Evolutionary conservation across 2,888 invertebrate species (phyloP).

Genomic region (Taenaris catops): DNA sequence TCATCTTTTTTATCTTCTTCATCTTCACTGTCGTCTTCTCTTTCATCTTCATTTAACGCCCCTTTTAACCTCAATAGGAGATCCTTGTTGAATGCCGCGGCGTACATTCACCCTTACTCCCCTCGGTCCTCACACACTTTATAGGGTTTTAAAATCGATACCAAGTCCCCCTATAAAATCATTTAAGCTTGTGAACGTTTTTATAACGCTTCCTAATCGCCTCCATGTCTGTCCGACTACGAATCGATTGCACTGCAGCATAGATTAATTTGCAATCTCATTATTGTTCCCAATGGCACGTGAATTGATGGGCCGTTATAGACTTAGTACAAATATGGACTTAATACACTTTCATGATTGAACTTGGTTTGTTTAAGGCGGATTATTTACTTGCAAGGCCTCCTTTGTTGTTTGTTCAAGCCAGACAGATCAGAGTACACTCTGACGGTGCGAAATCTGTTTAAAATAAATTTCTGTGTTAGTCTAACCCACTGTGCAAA

Average conservation of each 20-base stretch:
- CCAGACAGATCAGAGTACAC: not conserved
- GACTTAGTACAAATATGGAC: constrained; percentile 5
- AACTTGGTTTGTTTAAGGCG: constrained; percentile 3
- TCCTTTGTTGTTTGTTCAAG: constrained; percentile 1
- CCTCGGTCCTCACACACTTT: constrained; percentile 37
- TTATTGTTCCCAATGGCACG: constrained; percentile 21
- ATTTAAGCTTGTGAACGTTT: constrained; percentile 17
- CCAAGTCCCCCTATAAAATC: constrained; percentile 30
- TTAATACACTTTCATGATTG: constrained; percentile 2
- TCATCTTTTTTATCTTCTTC: too few species aligned
- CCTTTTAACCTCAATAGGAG: too few species aligned
- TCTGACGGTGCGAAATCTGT: too few species aligned
- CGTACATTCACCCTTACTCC: constrained; percentile 64
- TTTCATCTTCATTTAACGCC: too few species aligned
- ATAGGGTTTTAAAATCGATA: constrained; percentile 72
- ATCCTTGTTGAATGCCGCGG: constrained; percentile 38
- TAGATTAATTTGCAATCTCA: constrained; percentile 22
- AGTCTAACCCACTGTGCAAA: too few species aligned
- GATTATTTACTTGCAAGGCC: constrained; percentile 1
- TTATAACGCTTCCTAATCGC: constrained; percentile 25
- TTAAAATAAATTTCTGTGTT: too few species aligned
- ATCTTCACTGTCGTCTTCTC: too few species aligned
- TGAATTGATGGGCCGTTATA: constrained; percentile 11
- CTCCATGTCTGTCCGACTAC: constrained; percentile 3
- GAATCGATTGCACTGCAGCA: constrained; percentile 20